phyloP scores from a whole-genome alignment of 1,140 invertebrate genomes.

The Subanguina moxae region DNA sequence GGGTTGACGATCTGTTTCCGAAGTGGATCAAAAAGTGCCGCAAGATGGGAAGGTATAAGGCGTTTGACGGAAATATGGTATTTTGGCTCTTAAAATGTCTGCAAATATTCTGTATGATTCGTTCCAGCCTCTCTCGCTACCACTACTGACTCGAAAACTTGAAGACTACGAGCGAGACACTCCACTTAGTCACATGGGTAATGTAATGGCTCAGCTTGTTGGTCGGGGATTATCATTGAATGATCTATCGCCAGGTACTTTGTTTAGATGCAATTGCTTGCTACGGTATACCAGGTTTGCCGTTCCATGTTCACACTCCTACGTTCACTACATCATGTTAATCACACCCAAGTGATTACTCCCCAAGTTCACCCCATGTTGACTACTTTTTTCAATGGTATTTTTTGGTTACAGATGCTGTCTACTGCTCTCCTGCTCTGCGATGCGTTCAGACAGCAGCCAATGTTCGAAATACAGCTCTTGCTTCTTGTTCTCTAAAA shows the following conservation, averaged over 20 bases:
- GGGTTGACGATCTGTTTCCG: constrained; percentile 42
- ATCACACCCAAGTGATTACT: too few species aligned
- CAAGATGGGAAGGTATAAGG: constrained; percentile 66
- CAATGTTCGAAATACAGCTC: constrained; percentile 61
- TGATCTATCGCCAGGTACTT: constrained; percentile 12
- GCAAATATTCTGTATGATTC: too few species aligned
- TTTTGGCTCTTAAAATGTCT: too few species aligned
- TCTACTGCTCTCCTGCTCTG: constrained; percentile 78
- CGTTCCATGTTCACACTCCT: too few species aligned
- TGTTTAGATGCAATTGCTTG: too few species aligned
- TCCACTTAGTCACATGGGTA: constrained; percentile 75
- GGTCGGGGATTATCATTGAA: constrained; percentile 10
- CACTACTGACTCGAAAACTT: constrained; percentile 59
- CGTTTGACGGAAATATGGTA: constrained; percentile 85
- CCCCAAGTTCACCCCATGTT: too few species aligned
- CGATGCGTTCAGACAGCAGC: constrained; percentile 84
- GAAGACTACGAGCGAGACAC: constrained; percentile 74
- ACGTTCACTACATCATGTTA: too few species aligned
- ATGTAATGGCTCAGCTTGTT: constrained; percentile 39
- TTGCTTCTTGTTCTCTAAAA: constrained; percentile 63
- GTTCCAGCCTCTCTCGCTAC: constrained; percentile 62
- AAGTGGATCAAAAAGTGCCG: constrained; percentile 32
- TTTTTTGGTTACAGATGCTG: too few species aligned
- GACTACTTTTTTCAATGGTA: constrained; percentile 53
- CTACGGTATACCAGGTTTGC: background rate